A percentile compares a stretch with the other conserved stretches of the same genome.
These are phyloP conservation scores for Acrobasis consociella DNA, from an alignment of 2,888 invertebrate species.

Conservation along the genomic window DNA sequence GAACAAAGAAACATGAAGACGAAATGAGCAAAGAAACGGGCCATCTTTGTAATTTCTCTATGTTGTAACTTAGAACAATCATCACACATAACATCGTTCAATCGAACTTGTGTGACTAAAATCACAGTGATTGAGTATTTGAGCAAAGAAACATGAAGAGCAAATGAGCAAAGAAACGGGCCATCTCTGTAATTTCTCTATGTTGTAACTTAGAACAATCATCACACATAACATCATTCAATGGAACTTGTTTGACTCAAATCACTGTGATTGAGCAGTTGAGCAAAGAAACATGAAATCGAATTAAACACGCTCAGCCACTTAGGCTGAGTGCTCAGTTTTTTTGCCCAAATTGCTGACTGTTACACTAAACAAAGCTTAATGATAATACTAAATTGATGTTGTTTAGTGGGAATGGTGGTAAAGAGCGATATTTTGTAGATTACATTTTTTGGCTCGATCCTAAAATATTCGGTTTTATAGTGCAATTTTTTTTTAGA, in stretches of 20 bases:
- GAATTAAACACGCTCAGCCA: conserved; percentile 13
- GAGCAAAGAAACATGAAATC: conserved; percentile 11
- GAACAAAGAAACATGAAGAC: no score
- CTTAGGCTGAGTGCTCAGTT: conserved; percentile 16
- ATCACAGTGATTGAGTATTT: background rate
- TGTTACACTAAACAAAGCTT: background rate
- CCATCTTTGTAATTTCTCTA: background rate
- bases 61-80: background rate
- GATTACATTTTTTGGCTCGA: no score
- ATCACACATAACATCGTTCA: conserved; percentile 11
- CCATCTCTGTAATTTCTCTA: background rate
- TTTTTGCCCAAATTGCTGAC: conserved; percentile 5
- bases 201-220: conserved; percentile 26
- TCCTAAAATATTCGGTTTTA: no score
- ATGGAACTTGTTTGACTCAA: conserved; percentile 10
- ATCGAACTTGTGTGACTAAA: conserved; percentile 10
- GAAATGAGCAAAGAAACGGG: no score
- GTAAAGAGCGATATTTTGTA: no score
- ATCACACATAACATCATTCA: conserved; percentile 11
- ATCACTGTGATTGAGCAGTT: background rate
- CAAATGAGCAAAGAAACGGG: no score
- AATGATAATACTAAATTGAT: conserved; percentile 1
- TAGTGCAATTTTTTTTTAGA: no score
- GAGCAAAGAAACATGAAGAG: conserved; percentile 12
- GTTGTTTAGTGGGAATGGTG: background rate